Percentiles rank a stretch among this genome's conserved stretches.
phyloP scores from a whole-genome alignment of 2,113 vertebrate species.

The Proteles cristata region DNA sequence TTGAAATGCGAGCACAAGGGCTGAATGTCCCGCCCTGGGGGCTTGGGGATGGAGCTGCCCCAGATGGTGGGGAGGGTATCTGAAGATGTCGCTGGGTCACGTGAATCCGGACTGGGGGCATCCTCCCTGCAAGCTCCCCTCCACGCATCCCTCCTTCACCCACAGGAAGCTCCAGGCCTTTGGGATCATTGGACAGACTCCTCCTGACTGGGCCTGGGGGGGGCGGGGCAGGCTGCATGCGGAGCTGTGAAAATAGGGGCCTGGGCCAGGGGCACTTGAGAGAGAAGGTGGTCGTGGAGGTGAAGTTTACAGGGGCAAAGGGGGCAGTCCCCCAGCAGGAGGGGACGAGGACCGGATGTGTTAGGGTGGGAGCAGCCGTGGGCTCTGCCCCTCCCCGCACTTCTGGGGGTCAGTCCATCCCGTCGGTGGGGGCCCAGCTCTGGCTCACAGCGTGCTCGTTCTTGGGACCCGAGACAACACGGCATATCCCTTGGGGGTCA shows the following conservation, averaged over 20 bases:
- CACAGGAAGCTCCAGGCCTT: not conserved
- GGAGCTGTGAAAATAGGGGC: not conserved
- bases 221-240: accelerated
- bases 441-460: not conserved
- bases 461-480: not conserved
- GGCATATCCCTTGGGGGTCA: too few relatives aligned
- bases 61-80: accelerated
- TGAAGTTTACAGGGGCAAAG: accelerated
- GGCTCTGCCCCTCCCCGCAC: not conserved
- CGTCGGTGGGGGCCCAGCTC: not conserved
- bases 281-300: too few relatives aligned
- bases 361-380: too few relatives aligned
- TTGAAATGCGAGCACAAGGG: not conserved
- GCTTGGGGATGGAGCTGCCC: too few relatives aligned
- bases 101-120: not conserved
- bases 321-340: not conserved
- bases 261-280: not conserved
- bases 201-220: not conserved
- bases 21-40: not conserved
- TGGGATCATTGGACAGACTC: not conserved
- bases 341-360: not conserved
- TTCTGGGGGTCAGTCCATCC: not conserved
- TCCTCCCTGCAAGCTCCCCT: not conserved
- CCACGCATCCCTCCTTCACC: not conserved
- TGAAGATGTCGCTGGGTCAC: not conserved